Evolutionary conservation across 2,888 invertebrate species (phyloP), one percentile per base, ranked within the genome.

Genomic region (Polydrusus tereticollis): DNA sequence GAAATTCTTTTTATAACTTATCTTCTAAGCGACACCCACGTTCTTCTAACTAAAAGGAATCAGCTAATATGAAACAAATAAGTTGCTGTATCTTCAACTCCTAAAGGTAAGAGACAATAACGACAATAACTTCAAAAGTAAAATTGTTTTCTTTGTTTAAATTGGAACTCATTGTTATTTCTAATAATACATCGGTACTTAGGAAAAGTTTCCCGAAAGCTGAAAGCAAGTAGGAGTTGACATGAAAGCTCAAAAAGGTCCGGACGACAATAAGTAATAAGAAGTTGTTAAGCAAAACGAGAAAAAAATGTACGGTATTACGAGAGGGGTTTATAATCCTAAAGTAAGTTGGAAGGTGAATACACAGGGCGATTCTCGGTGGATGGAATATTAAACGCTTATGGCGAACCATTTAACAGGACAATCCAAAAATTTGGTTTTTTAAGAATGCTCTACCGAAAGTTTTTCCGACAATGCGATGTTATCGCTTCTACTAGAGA

Each of bases 141-240:
- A 41, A 41, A 41, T 41, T n/a, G n/a, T 41, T 41, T 41, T n/a
- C 41, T 41, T 41, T 41, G 41, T 41, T 41, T 41, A n/a, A 16
- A 16, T 16, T 16, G 16, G 16, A 41, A 41, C 41, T 41, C 41
- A 41, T 41, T 41, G 41, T 41, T 41, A 41, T 41, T 41, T 41
- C 41, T n/a, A 41, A 41, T 41, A 41, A 41, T 14, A 41, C 41
- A 41, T 16, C 41, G 41, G 41, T 41, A 16, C 41, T 41, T 41
- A 41, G 16, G 14, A 41, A 41, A 41, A 41, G 41, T 41, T 41
- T 33, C 16, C 14, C 16, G 14, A 41, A 41, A 41, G 41, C 41
- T 16, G 41, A 1, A 41, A 41, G 6, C 16, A 41, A 41, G 41
- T 16, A 41, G 41, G 41, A 41, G 41, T 41, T 41, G 41, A 41